Conservation (phyloP, 2,113 vertebrate genomes). For the Lethenteron reissneri region DNA sequence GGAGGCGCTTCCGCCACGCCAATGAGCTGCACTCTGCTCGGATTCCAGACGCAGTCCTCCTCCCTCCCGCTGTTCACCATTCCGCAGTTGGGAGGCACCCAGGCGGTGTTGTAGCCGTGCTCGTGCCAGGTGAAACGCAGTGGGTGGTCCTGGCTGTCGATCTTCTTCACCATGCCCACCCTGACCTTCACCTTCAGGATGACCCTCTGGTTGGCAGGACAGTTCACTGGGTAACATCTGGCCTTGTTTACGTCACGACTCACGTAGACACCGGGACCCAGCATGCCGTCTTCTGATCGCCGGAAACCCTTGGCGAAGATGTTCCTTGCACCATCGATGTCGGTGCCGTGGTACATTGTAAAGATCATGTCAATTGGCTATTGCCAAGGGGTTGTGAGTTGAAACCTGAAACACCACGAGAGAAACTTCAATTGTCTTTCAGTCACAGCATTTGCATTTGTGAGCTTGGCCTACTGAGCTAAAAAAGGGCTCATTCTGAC, state of each 20-base stretch:
- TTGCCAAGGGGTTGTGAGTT: too few relatives aligned
- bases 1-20: too few relatives aligned
- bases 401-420: too few relatives aligned
- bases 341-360: conserved; percentile 28
- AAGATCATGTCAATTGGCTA: too few relatives aligned
- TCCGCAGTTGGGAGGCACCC: conserved; percentile 14
- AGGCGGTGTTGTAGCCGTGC: conserved; percentile 12
- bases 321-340: fast-evolving
- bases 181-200: conserved; percentile 16
- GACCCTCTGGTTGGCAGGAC: background rate
- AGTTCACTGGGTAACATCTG: conserved; percentile 11
- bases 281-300: conserved; percentile 15
- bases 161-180: conserved; percentile 17
- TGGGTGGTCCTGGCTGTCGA: conserved; percentile 13
- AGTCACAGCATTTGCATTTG: too few relatives aligned
- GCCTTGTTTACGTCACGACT: conserved; percentile 23
- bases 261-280: conserved; percentile 23
- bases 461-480: too few relatives aligned
- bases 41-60: conserved; percentile 25
- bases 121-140: conserved; percentile 15
- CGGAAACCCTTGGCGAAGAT: conserved; percentile 8
- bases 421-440: too few relatives aligned
- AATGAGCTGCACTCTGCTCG: conserved; percentile 11
- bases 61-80: conserved; percentile 22
- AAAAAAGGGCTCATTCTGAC: too few relatives aligned